Conservation (phyloP, 2,113 vertebrate species). For the Nothobranchius kuhntae region DNA sequence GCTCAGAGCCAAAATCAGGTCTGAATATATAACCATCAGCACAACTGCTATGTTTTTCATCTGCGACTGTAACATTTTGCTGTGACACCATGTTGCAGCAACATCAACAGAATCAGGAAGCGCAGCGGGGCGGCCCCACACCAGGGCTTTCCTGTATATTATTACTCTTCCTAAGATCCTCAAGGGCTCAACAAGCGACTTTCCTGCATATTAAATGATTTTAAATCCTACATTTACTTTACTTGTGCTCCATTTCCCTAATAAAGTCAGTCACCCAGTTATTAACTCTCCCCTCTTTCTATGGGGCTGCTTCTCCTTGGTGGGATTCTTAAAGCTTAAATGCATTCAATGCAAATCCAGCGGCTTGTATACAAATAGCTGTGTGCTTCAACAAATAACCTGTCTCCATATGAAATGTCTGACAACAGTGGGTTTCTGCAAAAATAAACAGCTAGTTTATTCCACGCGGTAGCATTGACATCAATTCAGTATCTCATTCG, state of each 20-base stretch:
- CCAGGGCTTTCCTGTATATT: not conserved
- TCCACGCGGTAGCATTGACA: not conserved
- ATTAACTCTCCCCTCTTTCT: not conserved
- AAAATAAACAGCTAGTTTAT: not conserved
- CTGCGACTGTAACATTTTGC: not conserved
- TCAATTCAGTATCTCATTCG: not conserved
- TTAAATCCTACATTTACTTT: not conserved
- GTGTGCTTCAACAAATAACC: constrained; percentile 3
- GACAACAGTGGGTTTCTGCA: not conserved
- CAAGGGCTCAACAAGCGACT: not conserved
- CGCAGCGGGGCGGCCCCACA: not conserved
- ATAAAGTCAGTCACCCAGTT: constrained; percentile 6
- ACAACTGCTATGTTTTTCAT: not conserved
- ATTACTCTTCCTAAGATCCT: not conserved
- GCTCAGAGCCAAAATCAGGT: not conserved
- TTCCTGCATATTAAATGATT: constrained; percentile 8
- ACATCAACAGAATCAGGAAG: not conserved
- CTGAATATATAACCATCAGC: too few relatives aligned
- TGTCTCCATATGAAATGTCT: constrained; percentile 12
- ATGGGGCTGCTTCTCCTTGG: not conserved
- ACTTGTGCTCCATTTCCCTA: not conserved
- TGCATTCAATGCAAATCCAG: not conserved
- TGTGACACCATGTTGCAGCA: not conserved
- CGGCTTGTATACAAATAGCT: not conserved
- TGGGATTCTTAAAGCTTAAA: constrained; percentile 1